Evolutionary conservation across 2,888 invertebrate genomes (phyloP), one percentile per base, ranked within the genome.

Genomic region (Lasioglossum morio): DNA sequence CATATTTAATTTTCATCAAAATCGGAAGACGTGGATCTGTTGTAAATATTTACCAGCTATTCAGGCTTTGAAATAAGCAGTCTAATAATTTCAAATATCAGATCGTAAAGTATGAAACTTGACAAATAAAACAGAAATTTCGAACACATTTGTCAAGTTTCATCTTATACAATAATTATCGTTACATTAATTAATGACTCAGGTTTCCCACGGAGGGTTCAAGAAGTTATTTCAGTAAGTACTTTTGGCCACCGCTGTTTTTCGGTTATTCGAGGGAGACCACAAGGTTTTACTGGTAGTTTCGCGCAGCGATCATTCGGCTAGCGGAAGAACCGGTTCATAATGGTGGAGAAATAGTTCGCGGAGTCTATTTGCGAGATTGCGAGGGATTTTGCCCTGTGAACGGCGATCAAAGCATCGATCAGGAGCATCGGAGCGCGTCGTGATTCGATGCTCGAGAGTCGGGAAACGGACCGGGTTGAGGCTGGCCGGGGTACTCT

Each of bases 401-500:
- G 63, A 63, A 16, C 60, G 27, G 60, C 60, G 60, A 63, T 27
- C 60, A 27, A 12, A 30, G 60, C 63, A 63, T 63, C 63, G 63
- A 63, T 63, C 63, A 63, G 63, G 4, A 63, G 63, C 63, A 63
- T 63, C 30, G 63, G 16, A 16, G 63, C 63, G 30, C 63, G 63
- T 63, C 63, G 63, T 63, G 30, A 63, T 63, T 63, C 63, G 63
- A 30, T 4, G 63, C 30, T 30, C 63, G 63, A 30, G 5, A 16
- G 14, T 23, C 16, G 27, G 63, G 63, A 63, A 63, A 63, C 63
- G 63, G 23, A 10, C 10, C 53, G 23, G 2, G 19, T 2, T 23
- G 48, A 19, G 19, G 48, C 48, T 48, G 53, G 53, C 53, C 53
- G 53, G 53, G 30, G 14, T 37, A 69, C 66, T 79, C 75, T 79